phyloP scores from a whole-genome alignment of 2,888 invertebrate species.

The Osmoderma eremita region DNA sequence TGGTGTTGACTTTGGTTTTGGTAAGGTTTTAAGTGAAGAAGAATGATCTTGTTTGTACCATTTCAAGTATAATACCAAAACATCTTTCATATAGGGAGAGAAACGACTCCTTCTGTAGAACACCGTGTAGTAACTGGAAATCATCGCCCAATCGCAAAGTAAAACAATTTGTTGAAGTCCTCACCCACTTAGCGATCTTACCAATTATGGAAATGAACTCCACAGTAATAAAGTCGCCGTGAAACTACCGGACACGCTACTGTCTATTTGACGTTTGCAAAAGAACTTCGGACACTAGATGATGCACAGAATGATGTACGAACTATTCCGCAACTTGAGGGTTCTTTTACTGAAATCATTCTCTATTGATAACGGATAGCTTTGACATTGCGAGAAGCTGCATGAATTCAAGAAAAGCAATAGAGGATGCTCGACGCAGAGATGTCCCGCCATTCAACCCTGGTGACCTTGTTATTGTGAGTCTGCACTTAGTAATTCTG shows the following conservation, averaged over 20 bases:
- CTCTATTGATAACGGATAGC: neutral
- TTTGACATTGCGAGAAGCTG: neutral
- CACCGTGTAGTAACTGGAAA: neutral
- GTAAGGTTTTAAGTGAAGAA: too few species aligned
- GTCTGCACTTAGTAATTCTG: neutral
- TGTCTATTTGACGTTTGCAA: neutral
- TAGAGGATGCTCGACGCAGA: neutral
- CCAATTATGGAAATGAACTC: neutral
- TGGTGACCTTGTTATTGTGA: neutral
- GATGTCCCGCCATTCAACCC: too few species aligned
- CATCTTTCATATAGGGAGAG: neutral
- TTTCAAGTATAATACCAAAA: neutral
- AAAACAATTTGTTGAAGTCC: too few species aligned
- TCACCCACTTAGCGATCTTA: too few species aligned
- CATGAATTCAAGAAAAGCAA: neutral
- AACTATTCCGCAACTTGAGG: neutral
- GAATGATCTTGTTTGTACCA: too few species aligned
- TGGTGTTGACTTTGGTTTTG: too few species aligned
- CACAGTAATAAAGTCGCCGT: neutral
- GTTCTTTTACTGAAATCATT: neutral
- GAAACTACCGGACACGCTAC: neutral
- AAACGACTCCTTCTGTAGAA: too few species aligned
- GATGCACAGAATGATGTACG: too few species aligned
- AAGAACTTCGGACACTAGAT: neutral
- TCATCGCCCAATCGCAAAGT: neutral